Conservation (phyloP, 2,797 vertebrate genomes). For the Novumbra hubbsi region DNA sequence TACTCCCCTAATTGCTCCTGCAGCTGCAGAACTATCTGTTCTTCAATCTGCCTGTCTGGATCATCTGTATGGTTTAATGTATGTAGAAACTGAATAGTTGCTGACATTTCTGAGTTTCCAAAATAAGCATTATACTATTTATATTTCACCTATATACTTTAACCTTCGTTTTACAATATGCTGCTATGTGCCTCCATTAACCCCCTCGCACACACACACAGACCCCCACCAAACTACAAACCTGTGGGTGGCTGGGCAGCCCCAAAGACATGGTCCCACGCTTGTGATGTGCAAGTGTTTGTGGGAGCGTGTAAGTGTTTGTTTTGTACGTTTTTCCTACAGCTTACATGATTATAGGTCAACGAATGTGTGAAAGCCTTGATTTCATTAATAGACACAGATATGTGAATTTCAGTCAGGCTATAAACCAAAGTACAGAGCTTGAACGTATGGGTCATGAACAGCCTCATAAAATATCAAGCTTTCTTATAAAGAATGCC, state of each 20-base stretch:
- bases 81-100: neutral
- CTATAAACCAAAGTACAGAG: neutral
- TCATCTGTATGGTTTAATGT: constrained; percentile 17
- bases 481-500: too few relatives aligned
- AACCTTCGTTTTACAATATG: neutral
- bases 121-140: neutral
- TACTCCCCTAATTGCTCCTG: constrained; percentile 70
- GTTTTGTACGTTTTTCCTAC: constrained; percentile 7
- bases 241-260: too few relatives aligned
- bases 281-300: constrained; percentile 1
- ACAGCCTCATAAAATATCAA: too few relatives aligned
- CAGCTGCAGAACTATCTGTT: constrained; percentile 50
- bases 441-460: too few relatives aligned
- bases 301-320: constrained; percentile 35
- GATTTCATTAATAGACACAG: too few relatives aligned
- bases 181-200: too few relatives aligned
- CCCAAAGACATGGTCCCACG: too few relatives aligned
- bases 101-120: neutral
- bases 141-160: neutral
- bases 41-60: constrained; percentile 34
- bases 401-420: neutral
- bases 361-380: neutral
- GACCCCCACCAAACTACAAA: too few relatives aligned
- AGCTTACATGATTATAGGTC: constrained; percentile 5
- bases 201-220: too few relatives aligned